Evolutionary conservation across 1,140 invertebrate genomes (phyloP).

Genomic region (Pectinophora gossypiella): DNA sequence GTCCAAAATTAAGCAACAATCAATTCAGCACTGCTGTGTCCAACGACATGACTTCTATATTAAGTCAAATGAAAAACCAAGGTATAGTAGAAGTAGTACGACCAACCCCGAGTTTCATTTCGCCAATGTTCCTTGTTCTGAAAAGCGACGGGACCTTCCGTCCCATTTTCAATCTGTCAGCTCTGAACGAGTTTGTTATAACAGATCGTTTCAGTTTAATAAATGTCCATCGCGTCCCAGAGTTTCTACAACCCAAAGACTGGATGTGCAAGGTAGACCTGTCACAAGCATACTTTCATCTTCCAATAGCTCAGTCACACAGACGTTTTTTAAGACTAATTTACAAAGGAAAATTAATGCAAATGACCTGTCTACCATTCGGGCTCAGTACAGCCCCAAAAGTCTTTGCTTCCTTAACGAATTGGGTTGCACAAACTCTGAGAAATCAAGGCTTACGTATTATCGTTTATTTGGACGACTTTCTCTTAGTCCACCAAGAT

Average conservation of each 20-base stretch:
- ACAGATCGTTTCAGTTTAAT: slow-evolving; percentile 29
- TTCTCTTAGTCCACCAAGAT: background rate
- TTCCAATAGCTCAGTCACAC: slow-evolving; percentile 15
- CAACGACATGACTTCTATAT: background rate
- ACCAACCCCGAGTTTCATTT: slow-evolving; percentile 28
- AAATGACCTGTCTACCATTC: slow-evolving; percentile 3
- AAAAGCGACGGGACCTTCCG: slow-evolving; percentile 10
- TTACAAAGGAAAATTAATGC: slow-evolving; percentile 1
- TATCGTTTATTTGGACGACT: background rate
- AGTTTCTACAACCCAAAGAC: slow-evolving; percentile 28
- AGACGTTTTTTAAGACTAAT: slow-evolving; percentile 15
- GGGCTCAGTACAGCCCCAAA: background rate
- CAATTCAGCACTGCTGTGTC: background rate
- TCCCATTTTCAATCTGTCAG: slow-evolving; percentile 31
- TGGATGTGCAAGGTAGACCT: slow-evolving; percentile 21
- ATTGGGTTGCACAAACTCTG: background rate
- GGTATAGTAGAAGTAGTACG: background rate
- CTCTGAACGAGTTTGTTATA: slow-evolving; percentile 23
- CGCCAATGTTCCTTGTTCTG: slow-evolving; percentile 29
- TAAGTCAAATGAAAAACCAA: slow-evolving; percentile 10
- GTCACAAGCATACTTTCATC: slow-evolving; percentile 50
- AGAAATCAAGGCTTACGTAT: background rate
- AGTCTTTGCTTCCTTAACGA: background rate
- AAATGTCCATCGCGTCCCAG: slow-evolving; percentile 24
- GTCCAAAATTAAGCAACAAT: background rate